Evolutionary conservation across 2,888 invertebrate species (phyloP).

Genomic region (Coecobrya sp.): DNA sequence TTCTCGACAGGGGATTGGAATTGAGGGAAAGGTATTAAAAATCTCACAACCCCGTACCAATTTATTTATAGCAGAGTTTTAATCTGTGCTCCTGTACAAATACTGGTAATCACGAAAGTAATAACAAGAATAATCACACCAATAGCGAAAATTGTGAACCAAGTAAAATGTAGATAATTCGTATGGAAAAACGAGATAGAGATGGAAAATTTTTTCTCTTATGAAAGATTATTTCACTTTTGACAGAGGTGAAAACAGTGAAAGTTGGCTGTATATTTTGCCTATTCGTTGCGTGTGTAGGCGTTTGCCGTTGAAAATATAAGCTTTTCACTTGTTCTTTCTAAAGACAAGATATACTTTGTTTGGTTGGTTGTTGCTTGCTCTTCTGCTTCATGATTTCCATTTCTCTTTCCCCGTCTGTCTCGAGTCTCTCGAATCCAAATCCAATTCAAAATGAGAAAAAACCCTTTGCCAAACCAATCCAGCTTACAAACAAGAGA

Average conservation of each 20-base stretch:
- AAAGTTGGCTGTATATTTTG: background rate
- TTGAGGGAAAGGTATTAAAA: too few relatives aligned
- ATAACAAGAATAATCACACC: too few relatives aligned
- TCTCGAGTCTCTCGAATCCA: background rate
- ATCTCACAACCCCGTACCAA: too few relatives aligned
- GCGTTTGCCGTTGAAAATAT: background rate
- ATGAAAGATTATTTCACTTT: background rate
- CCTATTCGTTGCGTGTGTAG: background rate
- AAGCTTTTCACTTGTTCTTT: background rate
- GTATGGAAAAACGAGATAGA: background rate
- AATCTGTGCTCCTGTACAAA: too few relatives aligned
- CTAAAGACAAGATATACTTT: constrained; percentile 31
- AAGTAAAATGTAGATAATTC: too few relatives aligned
- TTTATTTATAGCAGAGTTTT: too few relatives aligned
- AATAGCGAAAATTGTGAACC: too few relatives aligned
- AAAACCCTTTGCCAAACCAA: constrained; percentile 8
- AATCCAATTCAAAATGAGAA: constrained; percentile 42
- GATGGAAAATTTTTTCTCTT: background rate
- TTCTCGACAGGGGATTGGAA: too few relatives aligned
- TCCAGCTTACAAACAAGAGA: constrained; percentile 26
- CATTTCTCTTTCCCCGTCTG: background rate
- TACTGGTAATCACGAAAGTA: too few relatives aligned
- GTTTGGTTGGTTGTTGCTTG: constrained; percentile 1
- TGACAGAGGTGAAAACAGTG: background rate
- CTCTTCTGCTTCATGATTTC: constrained; percentile 22